Evolutionary conservation across 2,888 invertebrate species (phyloP).

Genomic region (Agrenia bidenticulata): DNA sequence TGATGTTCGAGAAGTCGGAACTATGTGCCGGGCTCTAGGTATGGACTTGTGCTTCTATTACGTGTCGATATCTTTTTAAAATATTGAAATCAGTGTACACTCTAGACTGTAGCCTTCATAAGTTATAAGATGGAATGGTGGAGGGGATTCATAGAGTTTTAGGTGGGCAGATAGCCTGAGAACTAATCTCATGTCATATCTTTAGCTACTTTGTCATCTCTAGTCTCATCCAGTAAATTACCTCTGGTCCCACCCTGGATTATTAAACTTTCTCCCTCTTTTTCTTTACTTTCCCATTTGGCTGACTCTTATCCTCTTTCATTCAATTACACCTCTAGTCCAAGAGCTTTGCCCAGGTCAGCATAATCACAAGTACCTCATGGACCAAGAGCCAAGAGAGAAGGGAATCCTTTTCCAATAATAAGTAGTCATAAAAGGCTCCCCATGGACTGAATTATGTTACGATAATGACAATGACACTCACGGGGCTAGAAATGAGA

Average conservation of each 20-base stretch:
- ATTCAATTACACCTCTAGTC: conserved; percentile 2
- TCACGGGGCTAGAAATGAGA: neutral
- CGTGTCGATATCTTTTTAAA: no score
- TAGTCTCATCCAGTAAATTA: conserved; percentile 8
- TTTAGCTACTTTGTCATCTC: no score
- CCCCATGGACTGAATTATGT: conserved; percentile 1
- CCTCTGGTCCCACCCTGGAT: conserved; percentile 1
- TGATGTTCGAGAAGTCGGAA: conserved; percentile 87
- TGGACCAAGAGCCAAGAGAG: neutral
- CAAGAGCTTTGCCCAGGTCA: conserved; percentile 8
- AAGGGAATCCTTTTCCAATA: neutral
- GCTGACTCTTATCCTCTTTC: neutral
- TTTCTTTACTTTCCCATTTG: conserved; percentile 15
- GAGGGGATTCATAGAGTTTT: no score
- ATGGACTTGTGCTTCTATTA: conserved; percentile 32
- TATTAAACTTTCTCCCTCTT: conserved; percentile 20
- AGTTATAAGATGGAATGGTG: no score
- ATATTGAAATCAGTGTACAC: no score
- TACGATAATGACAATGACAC: conserved; percentile 12
- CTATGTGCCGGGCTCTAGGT: conserved; percentile 82
- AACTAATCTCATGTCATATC: no score
- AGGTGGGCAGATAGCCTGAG: no score
- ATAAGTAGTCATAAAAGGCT: neutral
- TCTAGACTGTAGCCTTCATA: no score
- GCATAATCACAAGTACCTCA: conserved; percentile 7